Conservation (phyloP, 2,113 vertebrate species). For the Philantomba maxwellii region DNA sequence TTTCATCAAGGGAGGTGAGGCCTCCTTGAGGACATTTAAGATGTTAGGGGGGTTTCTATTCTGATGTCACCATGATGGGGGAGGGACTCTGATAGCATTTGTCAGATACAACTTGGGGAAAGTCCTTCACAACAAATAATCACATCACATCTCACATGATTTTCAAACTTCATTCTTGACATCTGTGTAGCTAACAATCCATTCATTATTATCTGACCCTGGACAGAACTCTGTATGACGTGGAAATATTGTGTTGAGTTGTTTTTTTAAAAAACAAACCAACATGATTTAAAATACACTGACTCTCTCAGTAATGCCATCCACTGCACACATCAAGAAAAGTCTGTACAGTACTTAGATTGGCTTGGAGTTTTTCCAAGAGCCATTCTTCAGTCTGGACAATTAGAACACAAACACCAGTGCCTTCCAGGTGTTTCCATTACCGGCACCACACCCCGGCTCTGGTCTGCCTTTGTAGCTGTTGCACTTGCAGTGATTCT, state of each 20-base stretch:
- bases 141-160: neutral
- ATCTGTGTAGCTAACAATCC: neutral
- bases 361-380: neutral
- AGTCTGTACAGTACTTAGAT: neutral
- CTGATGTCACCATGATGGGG: neutral
- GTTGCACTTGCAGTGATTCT: neutral
- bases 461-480: neutral
- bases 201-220: neutral
- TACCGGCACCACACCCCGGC: fast-evolving
- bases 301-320: neutral
- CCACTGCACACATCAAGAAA: neutral
- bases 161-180: neutral
- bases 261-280: neutral
- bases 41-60: neutral
- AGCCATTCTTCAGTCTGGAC: neutral
- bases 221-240: neutral
- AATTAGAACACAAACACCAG: neutral
- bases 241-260: neutral
- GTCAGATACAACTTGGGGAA: neutral
- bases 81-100: neutral
- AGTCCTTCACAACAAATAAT: neutral
- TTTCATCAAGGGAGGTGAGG: neutral
- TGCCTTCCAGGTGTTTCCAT: neutral
- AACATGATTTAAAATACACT: neutral
- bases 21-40: neutral